Conservation (phyloP, 2,113 vertebrate genomes). For the Chroicocephalus ridibundus region DNA sequence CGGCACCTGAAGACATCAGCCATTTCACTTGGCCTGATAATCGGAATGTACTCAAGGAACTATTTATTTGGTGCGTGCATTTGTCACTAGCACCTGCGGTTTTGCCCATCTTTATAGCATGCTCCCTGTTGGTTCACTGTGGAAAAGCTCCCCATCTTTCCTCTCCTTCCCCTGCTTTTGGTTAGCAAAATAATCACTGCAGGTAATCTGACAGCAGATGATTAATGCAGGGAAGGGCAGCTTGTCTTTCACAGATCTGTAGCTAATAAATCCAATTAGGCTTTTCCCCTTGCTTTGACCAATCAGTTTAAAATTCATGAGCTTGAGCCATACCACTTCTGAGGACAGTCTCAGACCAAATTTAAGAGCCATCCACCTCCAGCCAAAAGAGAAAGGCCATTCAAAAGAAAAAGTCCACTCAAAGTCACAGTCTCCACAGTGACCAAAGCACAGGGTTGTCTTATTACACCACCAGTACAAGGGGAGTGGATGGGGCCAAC, state of each 20-base stretch:
- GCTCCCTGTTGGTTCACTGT: background rate
- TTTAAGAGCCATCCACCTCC: background rate
- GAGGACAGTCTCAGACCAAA: background rate
- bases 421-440: background rate
- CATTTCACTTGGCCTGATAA: background rate
- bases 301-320: constrained; percentile 22
- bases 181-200: background rate
- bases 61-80: background rate
- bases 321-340: background rate
- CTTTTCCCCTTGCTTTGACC: background rate
- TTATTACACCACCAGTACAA: background rate
- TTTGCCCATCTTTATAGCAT: background rate
- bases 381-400: background rate
- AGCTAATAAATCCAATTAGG: background rate
- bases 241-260: background rate
- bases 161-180: background rate
- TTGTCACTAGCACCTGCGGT: background rate
- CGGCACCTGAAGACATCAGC: background rate
- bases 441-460: background rate
- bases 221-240: background rate
- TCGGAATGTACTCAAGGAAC: background rate
- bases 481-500: background rate
- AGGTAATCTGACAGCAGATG: background rate
- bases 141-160: background rate
- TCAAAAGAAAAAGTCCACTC: background rate